These are phyloP conservation scores for Penaeus vannamei DNA, from an alignment of 1,140 invertebrate genomes.

Conservation along the genomic window DNA sequence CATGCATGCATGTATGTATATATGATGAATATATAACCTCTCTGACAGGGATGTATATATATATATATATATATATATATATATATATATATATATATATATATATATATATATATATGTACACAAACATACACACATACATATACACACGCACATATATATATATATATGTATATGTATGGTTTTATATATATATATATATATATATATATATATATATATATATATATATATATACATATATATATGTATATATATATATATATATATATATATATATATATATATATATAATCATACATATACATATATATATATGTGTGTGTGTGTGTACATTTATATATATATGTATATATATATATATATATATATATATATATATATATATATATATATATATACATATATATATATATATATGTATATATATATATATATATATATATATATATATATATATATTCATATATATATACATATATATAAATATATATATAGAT, in stretches of 20 bases:
- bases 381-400: constrained; percentile 4
- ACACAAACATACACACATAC: background rate
- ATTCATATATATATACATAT: background rate
- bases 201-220: constrained; percentile 26
- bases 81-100: background rate
- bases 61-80: background rate
- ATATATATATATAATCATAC: background rate
- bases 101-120: background rate
- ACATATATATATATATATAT: constrained; percentile 9
- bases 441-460: background rate
- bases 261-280: constrained; percentile 5
- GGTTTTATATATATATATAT: constrained; percentile 26
- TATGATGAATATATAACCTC: too few species aligned
- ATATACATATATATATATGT: constrained; percentile 6
- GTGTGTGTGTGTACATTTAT: background rate
- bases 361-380: constrained; percentile 23
- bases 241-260: background rate
- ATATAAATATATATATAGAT: background rate
- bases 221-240: constrained; percentile 23
- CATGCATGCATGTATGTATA: constrained; percentile 14
- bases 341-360: constrained; percentile 1
- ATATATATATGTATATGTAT: too few species aligned
- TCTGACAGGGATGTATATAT: constrained; percentile 37
- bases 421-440: constrained; percentile 13
- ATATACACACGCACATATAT: background rate